phyloP scores from a whole-genome alignment of 2,797 vertebrate genomes.

The Peromyscus eremicus region DNA sequence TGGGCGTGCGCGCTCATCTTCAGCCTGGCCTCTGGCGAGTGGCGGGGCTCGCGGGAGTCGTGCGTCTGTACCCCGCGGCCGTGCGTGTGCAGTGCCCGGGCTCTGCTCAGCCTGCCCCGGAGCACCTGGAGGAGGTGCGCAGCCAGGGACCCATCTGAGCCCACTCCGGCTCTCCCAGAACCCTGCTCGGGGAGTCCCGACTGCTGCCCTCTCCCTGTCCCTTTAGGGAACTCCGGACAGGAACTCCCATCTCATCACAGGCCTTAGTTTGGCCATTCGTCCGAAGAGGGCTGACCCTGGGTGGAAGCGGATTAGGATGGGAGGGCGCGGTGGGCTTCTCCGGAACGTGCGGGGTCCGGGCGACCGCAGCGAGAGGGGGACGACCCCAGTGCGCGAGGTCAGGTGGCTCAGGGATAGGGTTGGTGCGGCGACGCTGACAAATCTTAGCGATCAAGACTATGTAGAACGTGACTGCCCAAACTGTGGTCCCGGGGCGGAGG shows the following conservation, averaged over 20 bases:
- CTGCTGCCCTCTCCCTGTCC: neutral
- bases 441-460: neutral
- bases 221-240: neutral
- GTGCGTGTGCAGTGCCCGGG: neutral
- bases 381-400: neutral
- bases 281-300: slow-evolving; percentile 4
- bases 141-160: neutral
- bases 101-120: neutral
- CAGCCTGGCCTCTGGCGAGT: neutral
- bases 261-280: slow-evolving; percentile 63
- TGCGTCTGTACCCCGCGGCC: neutral
- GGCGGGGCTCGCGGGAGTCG: neutral
- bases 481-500: accelerated
- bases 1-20: neutral
- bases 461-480: neutral
- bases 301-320: neutral
- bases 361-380: neutral
- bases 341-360: neutral
- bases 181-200: neutral
- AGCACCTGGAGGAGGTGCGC: neutral
- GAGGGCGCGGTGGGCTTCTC: neutral
- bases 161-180: neutral
- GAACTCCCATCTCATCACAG: neutral
- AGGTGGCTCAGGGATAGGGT: neutral
- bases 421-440: neutral